Conservation (phyloP, 2,888 invertebrate species). For the Apodemia hepburni region DNA sequence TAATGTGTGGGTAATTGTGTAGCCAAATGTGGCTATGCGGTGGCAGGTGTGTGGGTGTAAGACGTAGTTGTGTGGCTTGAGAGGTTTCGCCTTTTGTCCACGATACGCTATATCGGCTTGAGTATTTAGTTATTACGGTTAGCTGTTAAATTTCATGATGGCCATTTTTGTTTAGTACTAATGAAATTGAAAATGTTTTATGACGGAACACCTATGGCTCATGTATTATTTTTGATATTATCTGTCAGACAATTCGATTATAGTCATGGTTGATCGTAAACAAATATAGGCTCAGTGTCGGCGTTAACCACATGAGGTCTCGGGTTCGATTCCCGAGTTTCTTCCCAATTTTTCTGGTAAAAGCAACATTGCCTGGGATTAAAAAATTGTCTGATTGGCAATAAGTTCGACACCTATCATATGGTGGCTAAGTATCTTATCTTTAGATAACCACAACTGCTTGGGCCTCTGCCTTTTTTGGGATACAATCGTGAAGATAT, state of each 20-base stretch:
- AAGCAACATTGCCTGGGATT: too few relatives aligned
- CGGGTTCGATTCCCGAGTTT: too few relatives aligned
- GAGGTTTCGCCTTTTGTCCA: slow-evolving; percentile 70
- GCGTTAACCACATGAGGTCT: too few relatives aligned
- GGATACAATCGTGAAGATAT: too few relatives aligned
- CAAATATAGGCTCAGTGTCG: too few relatives aligned
- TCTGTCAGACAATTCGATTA: not conserved
- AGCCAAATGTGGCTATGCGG: slow-evolving; percentile 52
- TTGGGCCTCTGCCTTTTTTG: too few relatives aligned
- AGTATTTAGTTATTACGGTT: slow-evolving; percentile 73
- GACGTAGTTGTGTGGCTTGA: slow-evolving; percentile 46
- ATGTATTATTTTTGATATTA: not conserved
- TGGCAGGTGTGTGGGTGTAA: slow-evolving; percentile 53
- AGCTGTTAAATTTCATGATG: slow-evolving; percentile 56
- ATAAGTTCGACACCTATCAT: too few relatives aligned
- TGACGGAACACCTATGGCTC: not conserved
- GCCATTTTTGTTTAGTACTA: slow-evolving; percentile 12
- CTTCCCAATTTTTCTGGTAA: too few relatives aligned
- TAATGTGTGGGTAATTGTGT: slow-evolving; percentile 46
- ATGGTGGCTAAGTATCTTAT: too few relatives aligned
- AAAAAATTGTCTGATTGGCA: too few relatives aligned
- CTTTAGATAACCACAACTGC: too few relatives aligned
- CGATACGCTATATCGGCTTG: slow-evolving; percentile 72
- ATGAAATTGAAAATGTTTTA: slow-evolving; percentile 10
- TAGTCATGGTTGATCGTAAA: too few relatives aligned